phyloP scores from a whole-genome alignment of 2,113 vertebrate genomes.

The Prochilodus magdalenae region DNA sequence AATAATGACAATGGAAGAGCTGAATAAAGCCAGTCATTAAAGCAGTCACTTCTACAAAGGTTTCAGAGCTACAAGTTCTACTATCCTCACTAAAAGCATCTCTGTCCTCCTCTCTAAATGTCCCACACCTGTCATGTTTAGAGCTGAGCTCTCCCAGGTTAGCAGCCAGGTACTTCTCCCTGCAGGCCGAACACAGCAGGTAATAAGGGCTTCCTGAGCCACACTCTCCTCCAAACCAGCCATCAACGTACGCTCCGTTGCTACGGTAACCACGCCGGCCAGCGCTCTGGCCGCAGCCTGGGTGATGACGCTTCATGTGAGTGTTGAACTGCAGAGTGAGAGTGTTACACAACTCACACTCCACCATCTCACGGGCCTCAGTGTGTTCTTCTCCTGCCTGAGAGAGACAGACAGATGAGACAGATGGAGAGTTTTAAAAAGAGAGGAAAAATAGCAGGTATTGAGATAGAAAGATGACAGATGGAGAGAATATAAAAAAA shows the following conservation, averaged over 20 bases:
- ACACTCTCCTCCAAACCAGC: slow-evolving; percentile 84
- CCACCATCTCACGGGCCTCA: slow-evolving; percentile 77
- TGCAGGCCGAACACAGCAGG: slow-evolving; percentile 78
- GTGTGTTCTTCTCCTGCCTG: slow-evolving; percentile 76
- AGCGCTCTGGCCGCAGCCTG: slow-evolving; percentile 82
- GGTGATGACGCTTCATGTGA: slow-evolving; percentile 80
- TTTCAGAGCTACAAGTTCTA: too few relatives aligned
- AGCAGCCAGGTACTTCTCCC: slow-evolving; percentile 78
- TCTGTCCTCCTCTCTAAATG: too few relatives aligned
- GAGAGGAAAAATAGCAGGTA: not conserved
- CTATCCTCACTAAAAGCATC: not conserved
- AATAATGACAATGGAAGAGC: too few relatives aligned
- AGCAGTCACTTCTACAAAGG: too few relatives aligned
- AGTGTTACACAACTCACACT: slow-evolving; percentile 82
- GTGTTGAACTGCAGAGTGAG: slow-evolving; percentile 81
- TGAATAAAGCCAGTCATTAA: too few relatives aligned
- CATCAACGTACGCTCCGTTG: slow-evolving; percentile 81
- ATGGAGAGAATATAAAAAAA: not conserved
- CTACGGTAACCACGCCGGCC: slow-evolving; percentile 81
- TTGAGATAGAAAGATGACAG: too few relatives aligned
- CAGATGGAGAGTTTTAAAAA: not conserved
- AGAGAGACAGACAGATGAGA: not conserved
- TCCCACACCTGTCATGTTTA: slow-evolving; percentile 72
- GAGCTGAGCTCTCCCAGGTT: slow-evolving; percentile 64
- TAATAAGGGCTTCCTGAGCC: slow-evolving; percentile 83